Conservation (phyloP, 1,140 invertebrate genomes). For the Formica selysi region DNA sequence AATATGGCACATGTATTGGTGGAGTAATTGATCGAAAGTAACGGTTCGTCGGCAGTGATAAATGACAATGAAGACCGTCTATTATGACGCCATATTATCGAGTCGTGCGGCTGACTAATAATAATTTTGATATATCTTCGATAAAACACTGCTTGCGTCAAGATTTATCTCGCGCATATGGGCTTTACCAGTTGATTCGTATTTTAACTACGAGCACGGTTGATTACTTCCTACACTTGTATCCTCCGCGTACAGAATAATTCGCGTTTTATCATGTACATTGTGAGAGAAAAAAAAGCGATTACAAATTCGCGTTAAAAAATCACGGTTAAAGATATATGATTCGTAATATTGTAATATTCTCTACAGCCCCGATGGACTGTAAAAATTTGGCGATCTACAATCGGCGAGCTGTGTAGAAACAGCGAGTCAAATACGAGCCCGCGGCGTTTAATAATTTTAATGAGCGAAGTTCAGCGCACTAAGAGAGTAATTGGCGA, state of each 20-base stretch:
- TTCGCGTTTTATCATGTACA: slow-evolving; percentile 18
- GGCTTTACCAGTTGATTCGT: not conserved
- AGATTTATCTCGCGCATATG: slow-evolving; percentile 27
- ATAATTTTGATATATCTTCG: slow-evolving; percentile 49
- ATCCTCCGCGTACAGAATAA: not conserved
- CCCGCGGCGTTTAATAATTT: slow-evolving; percentile 75
- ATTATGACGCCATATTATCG: slow-evolving; percentile 44
- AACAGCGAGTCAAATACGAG: slow-evolving; percentile 64
- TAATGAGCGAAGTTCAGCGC: slow-evolving; percentile 75
- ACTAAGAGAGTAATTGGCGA: slow-evolving; percentile 75
- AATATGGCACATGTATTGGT: slow-evolving; percentile 12
- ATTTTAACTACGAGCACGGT: slow-evolving; percentile 19
- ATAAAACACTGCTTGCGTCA: slow-evolving; percentile 33
- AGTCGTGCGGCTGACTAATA: slow-evolving; percentile 14
- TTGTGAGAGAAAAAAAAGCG: not conserved
- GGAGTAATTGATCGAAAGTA: slow-evolving; percentile 55
- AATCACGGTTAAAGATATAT: not conserved
- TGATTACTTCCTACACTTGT: slow-evolving; percentile 23
- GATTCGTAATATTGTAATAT: slow-evolving; percentile 20
- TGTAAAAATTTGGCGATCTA: slow-evolving; percentile 42
- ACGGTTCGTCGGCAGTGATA: slow-evolving; percentile 46
- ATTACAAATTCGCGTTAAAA: not conserved
- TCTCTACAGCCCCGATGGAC: not conserved
- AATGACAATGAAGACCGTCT: slow-evolving; percentile 42
- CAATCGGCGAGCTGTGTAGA: slow-evolving; percentile 39